Base-by-base conservation (phyloP, 2,888 invertebrate species). In the Amiota minor region DNA sequence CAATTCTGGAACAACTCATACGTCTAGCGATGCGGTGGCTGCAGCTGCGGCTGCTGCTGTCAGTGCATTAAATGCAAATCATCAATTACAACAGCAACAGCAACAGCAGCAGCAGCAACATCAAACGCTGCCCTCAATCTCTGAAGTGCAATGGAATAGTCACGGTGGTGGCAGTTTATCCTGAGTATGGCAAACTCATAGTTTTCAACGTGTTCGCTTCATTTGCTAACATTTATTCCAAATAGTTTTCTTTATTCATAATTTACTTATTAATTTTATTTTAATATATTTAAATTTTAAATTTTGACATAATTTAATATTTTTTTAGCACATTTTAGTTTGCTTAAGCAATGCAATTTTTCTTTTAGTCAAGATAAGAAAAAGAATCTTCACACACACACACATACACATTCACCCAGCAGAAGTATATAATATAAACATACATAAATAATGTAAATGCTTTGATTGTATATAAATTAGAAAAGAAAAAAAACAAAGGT, bases 101-200 rank as follows among this genome's bases (percentile, higher is more conserved):
- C 77, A 77, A 12, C 68, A 67, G 14, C 83, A 85, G 71, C 79
- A 80, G 71, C 82, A 80, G 55, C 81, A 83, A 12, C 81, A 88
- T 75, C 89, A 88, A 78, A 80, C 89, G 59, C 79, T 90, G 80
- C 92, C 92, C 53, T 91, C 92, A 67, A 91, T 92, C 79, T 90
- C 91, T 49, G 92, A 92, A 83, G 91, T 92, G 75, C 91, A 92
- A 65, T 93, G 93, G 92, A 92, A 91, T 83, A 91, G 92, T 75
- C 92, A 89, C 78, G 86, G 86, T 74, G 86, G 86, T 49, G 86
- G 83, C 78, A 86, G 86, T 61, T 80, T 88, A 76, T 88, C 88
- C 83, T 88, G 88, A 88, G 87, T 87, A 80, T 79, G 78, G 81
- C 79, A 82, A 65, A 78, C 77, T 81, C 74, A 77, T 81, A 45